Evolutionary conservation across 2,888 invertebrate genomes (phyloP).

Genomic region (Bombylius major): DNA sequence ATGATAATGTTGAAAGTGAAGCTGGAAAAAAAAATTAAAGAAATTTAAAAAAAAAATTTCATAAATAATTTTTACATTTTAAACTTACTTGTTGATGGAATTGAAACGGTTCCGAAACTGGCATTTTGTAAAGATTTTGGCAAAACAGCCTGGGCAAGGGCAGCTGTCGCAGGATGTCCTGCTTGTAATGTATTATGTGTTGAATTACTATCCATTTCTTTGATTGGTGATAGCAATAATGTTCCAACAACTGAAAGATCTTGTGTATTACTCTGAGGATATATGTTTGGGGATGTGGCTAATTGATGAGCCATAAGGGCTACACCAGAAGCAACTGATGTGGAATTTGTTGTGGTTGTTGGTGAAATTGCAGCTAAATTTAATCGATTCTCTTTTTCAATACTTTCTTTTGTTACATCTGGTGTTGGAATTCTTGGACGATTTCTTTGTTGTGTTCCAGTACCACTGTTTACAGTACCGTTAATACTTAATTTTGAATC

Average conservation of each 20-base stretch:
- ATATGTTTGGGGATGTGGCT: conserved; percentile 40
- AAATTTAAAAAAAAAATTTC: not conserved
- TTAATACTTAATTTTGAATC: conserved; percentile 51
- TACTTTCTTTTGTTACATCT: conserved; percentile 69
- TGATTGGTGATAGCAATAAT: conserved; percentile 67
- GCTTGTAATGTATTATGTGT: conserved; percentile 62
- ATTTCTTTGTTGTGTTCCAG: conserved; percentile 41
- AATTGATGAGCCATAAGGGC: conserved; percentile 54
- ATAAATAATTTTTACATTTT: too few relatives aligned
- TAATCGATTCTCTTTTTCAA: conserved; percentile 56
- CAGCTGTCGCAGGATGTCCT: conserved; percentile 60
- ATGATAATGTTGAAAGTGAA: conserved; percentile 27
- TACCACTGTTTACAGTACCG: conserved; percentile 40
- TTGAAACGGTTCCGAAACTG: conserved; percentile 15
- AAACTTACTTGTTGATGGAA: conserved; percentile 10
- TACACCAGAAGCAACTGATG: conserved; percentile 43
- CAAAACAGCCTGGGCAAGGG: conserved; percentile 65
- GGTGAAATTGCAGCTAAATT: conserved; percentile 25
- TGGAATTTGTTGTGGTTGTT: conserved; percentile 25
- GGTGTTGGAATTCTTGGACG: conserved; percentile 83
- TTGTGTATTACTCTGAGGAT: conserved; percentile 34
- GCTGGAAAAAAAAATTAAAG: not conserved
- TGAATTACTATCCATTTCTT: conserved; percentile 66
- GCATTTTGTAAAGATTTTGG: conserved; percentile 32
- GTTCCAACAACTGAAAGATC: conserved; percentile 65